Base-by-base conservation (phyloP, 2,113 vertebrate genomes). In the Perccottus glenii region DNA sequence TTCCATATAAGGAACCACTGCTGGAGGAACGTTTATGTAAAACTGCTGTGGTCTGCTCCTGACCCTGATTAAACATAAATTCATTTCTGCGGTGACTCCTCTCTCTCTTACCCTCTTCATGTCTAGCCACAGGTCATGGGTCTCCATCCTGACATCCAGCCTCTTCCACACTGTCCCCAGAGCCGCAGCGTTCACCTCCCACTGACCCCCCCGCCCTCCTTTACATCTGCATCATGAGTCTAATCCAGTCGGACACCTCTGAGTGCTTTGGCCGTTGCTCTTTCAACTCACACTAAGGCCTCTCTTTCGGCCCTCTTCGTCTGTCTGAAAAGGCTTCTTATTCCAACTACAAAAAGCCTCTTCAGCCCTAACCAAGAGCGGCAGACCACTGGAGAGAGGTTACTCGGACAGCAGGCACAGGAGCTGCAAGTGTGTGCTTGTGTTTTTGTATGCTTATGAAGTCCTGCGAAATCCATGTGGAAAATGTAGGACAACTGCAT, bases 261-360 rank as follows among this genome's bases (percentile, higher is more conserved):
- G 50, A 5, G 32, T n/a, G n/a, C n/a, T n/a, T n/a, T n/a, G n/a
- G n/a, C n/a, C n/a, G n/a, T n/a, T 14, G 68, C 63, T 72, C 79
- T 68, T 56, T 77, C 75, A 67, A 75, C 83, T 59, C 59, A 51
- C 78, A 67, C 78, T 80, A 78, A 65, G 69, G 47, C 46, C 63
- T 67, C 58, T 73, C 71, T 71, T 70, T 50, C 71, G 80, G 84
- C 70, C 46, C 61, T 72, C 67, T 75, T 60, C 65, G 70, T 63
- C 71, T 47, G 64, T 45, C n/a, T 4, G 5, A 5, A 88, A 76
- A 82, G 64, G 48, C 65, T 73, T 60, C 68, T 81, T 73, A 66
- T 69, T 80, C 50, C 63, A 62, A 67, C 71, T 27, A 82, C 74
- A 77, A 78, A 84, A 80, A 78, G 77, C 72, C 75, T 77, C 80